Base-by-base conservation (phyloP, 2,888 invertebrate species). In the Thalpophila matura region DNA sequence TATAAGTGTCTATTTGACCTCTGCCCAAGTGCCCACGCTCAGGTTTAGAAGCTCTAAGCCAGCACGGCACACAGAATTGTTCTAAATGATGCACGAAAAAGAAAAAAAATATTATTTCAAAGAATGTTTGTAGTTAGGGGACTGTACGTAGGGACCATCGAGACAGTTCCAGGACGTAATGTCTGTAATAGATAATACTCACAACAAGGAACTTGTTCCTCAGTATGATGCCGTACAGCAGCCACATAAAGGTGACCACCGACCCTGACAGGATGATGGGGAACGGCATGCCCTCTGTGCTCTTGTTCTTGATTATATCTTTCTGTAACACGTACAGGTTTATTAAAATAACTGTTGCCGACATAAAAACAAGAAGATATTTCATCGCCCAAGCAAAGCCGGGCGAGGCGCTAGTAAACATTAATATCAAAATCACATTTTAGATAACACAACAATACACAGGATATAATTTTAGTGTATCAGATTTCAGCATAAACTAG, bases 271-370 rank as follows among this genome's bases (percentile, higher is more conserved):
- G 91, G 82, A 98, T 98, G 61, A 99, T 95, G 7, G 98, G 98
- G 87, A 99, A 98, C 4, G 99, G 99, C 90, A 99, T 95, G 33
- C 97, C 96, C 66, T 97, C 98, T 0, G 99, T 98, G 88, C 97
- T 98, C 91, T 97, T 96, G 14, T 97, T 97, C 83, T 94, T 95
- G 29, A 99, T 96, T 55, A 99, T 97, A 59, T 97, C 95, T 77
- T 95, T 95, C 98, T 98, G 95, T 53, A 95, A 94, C 2, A 29
- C 6, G 22, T 18, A n/a, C 10, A 40, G 1, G 0, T 14, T 40
- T n/a, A 16, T 3, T 16, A 35, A 35, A 16, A 35, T 20, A n/a
- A 6, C 1, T 33, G 12, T 55, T n/a, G n/a, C n/a, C n/a, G 4
- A 4, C 7, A 14, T 42, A 3, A 10, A 12, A 1, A 29, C 20